These are phyloP conservation scores for Chaetodon auriga DNA, from an alignment of 2,113 vertebrate species.

Conservation along the genomic window DNA sequence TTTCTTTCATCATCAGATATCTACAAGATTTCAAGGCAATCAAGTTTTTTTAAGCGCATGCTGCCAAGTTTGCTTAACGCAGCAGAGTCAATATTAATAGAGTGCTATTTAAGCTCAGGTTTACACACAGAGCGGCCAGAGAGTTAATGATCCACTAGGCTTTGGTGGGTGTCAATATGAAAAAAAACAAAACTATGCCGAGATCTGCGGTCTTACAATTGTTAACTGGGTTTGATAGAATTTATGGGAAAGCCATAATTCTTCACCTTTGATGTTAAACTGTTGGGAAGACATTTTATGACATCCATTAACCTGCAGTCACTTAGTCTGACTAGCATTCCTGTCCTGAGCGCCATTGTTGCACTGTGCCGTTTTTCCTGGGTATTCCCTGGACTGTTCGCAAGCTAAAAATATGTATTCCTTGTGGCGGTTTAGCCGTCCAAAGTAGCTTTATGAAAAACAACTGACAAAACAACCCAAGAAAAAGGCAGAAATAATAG, in stretches of 20 bases:
- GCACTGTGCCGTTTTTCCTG: slow-evolving; percentile 40
- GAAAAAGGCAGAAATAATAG: background rate
- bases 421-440: background rate
- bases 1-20: slow-evolving; percentile 67
- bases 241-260: slow-evolving; percentile 49
- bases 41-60: slow-evolving; percentile 75
- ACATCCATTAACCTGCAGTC: slow-evolving; percentile 22
- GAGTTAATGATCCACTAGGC: slow-evolving; percentile 77
- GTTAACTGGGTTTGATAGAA: slow-evolving; percentile 45
- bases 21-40: slow-evolving; percentile 75
- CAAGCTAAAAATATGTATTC: slow-evolving; percentile 26
- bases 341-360: slow-evolving; percentile 45
- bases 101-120: slow-evolving; percentile 78
- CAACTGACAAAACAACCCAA: background rate
- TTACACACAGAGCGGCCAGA: slow-evolving; percentile 75
- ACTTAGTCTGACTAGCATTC: slow-evolving; percentile 26
- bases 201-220: slow-evolving; percentile 59
- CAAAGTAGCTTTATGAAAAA: background rate
- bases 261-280: slow-evolving; percentile 48
- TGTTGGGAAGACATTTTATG: slow-evolving; percentile 56
- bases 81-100: slow-evolving; percentile 82
- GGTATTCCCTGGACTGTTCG: slow-evolving; percentile 18
- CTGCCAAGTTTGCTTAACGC: slow-evolving; percentile 78
- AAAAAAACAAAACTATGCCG: slow-evolving; percentile 50
- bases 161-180: slow-evolving; percentile 68